A percentile compares a stretch with the other conserved stretches of the same genome.
Evolutionary conservation across 2,113 vertebrate genomes (phyloP).

Genomic region (Chrysemys picta): DNA sequence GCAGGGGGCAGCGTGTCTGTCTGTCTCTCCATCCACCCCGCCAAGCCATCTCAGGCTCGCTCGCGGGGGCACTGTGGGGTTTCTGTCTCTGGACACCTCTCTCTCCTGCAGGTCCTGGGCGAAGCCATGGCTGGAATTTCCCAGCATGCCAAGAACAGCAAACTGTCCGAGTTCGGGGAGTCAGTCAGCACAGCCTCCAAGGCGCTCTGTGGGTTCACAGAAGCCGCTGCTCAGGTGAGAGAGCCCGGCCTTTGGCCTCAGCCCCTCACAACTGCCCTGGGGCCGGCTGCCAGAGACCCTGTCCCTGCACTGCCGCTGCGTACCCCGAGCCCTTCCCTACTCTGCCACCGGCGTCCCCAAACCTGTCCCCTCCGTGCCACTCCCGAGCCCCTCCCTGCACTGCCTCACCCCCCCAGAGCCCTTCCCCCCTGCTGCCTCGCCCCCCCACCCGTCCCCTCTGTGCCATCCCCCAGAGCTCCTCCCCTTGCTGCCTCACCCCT

Average conservation of each 20-base stretch:
- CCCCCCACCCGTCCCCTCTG: no score
- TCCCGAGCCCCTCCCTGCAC: no score
- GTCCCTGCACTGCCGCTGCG: neutral
- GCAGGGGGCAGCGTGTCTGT: no score
- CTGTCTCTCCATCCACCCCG: no score
- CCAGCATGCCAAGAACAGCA: slow-evolving; percentile 97
- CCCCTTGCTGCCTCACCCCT: no score
- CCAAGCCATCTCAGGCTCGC: no score
- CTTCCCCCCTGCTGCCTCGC: no score
- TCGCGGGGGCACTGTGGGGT: accelerated
- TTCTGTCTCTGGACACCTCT: neutral
- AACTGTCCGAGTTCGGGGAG: slow-evolving; percentile 93
- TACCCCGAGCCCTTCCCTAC: neutral
- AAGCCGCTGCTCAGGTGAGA: slow-evolving; percentile 94
- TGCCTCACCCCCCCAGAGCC: no score
- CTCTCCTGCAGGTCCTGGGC: slow-evolving; percentile 87
- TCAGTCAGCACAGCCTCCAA: slow-evolving; percentile 93
- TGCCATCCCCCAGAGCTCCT: no score
- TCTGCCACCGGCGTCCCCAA: neutral
- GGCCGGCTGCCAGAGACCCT: neutral
- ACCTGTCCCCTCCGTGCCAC: accelerated
- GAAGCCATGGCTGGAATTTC: slow-evolving; percentile 99
- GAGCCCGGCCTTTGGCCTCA: accelerated
- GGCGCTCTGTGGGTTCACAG: slow-evolving; percentile 94
- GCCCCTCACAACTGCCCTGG: neutral